Conservation (phyloP, 2,113 vertebrate genomes). For the Forbesichthys papilliferus region DNA sequence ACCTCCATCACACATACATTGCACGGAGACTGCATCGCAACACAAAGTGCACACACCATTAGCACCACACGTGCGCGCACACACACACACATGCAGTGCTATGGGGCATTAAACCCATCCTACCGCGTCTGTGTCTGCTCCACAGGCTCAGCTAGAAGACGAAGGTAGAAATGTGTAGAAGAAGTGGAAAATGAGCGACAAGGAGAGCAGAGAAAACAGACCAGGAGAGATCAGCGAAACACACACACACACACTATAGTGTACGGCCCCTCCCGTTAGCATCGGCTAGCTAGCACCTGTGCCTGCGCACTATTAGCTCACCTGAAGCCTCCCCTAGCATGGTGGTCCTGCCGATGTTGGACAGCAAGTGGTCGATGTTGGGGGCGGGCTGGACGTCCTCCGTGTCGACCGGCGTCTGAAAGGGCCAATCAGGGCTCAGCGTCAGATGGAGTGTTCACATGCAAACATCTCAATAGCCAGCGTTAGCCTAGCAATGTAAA, state of each 20-base stretch:
- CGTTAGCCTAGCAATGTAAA: neutral
- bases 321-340: slow-evolving; percentile 89
- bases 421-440: neutral
- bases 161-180: slow-evolving; percentile 79
- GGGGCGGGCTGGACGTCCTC: slow-evolving; percentile 90
- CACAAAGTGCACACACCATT: slow-evolving; percentile 16
- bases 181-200: slow-evolving; percentile 79
- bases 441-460: neutral
- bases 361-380: slow-evolving; percentile 96
- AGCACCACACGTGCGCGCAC: slow-evolving; percentile 9
- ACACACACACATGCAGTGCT: slow-evolving; percentile 36
- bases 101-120: slow-evolving; percentile 78
- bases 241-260: slow-evolving; percentile 8
- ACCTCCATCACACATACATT: slow-evolving; percentile 19
- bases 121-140: slow-evolving; percentile 93
- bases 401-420: slow-evolving; percentile 92
- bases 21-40: slow-evolving; percentile 11
- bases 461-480: neutral
- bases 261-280: no score
- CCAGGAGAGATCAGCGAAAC: slow-evolving; percentile 55
- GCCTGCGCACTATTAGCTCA: slow-evolving; percentile 69
- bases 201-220: slow-evolving; percentile 45
- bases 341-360: slow-evolving; percentile 92
- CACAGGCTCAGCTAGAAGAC: slow-evolving; percentile 90
- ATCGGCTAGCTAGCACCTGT: neutral